These are phyloP conservation scores for Megaceryle alcyon DNA, from an alignment of 2,797 vertebrate genomes.

Conservation along the genomic window DNA sequence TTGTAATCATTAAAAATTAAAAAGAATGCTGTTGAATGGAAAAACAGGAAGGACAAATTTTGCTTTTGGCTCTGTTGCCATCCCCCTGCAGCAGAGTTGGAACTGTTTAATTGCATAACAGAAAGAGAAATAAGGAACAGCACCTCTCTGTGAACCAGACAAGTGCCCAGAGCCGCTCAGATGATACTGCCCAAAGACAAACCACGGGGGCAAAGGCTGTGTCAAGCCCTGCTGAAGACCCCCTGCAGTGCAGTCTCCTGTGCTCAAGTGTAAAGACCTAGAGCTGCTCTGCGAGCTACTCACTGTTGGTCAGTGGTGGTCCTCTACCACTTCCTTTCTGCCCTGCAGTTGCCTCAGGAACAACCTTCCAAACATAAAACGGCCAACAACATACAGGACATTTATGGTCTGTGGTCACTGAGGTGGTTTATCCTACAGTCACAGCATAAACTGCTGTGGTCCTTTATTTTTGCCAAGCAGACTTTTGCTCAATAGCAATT, in stretches of 20 bases:
- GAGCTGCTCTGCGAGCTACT: neutral
- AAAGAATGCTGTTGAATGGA: neutral
- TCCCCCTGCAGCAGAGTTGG: neutral
- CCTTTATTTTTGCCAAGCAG: neutral
- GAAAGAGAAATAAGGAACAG: neutral
- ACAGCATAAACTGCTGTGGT: neutral
- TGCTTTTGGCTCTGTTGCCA: neutral
- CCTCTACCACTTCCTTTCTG: neutral
- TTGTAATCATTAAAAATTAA: slow-evolving; percentile 27
- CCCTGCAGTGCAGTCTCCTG: neutral
- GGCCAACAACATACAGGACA: neutral
- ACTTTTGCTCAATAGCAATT: neutral
- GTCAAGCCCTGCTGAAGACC: neutral
- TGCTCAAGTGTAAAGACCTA: neutral
- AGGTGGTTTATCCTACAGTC: neutral
- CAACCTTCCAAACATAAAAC: neutral
- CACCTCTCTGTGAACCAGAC: neutral
- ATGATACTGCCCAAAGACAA: neutral
- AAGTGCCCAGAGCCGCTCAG: neutral
- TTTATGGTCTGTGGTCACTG: neutral
- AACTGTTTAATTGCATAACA: neutral
- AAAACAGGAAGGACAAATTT: neutral
- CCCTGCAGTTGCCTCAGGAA: neutral
- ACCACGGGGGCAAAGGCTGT: neutral
- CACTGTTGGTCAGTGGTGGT: fast-evolving